Conservation (phyloP, 2,888 invertebrate species). For the Pyrochroa serraticornis region DNA sequence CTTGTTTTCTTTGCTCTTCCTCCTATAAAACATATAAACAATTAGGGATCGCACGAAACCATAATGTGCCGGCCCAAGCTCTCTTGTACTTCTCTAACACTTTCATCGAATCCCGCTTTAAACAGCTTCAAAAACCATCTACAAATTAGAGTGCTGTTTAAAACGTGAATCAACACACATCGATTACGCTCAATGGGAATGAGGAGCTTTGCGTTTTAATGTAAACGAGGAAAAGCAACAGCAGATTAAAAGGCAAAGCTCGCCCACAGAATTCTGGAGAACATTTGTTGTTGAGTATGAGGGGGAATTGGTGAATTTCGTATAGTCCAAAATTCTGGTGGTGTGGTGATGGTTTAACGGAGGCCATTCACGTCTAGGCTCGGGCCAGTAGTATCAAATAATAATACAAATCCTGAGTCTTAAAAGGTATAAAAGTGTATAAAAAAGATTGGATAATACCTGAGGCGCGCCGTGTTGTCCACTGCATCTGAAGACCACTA, state of each 20-base stretch:
- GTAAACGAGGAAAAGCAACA: no score
- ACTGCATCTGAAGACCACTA: constrained; percentile 44
- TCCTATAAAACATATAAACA: constrained; percentile 80
- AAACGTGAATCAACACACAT: no score
- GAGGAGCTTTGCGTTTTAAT: no score
- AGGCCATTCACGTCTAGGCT: constrained; percentile 40
- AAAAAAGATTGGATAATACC: constrained; percentile 67
- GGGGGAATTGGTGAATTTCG: not conserved
- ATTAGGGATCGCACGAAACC: constrained; percentile 55
- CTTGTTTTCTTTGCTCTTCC: constrained; percentile 94
- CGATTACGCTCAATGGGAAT: no score
- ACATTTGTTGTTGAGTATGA: no score
- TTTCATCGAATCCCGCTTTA: constrained; percentile 1
- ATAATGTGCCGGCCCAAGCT: constrained; percentile 48
- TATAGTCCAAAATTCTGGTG: constrained; percentile 4
- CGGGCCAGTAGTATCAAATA: constrained; percentile 42
- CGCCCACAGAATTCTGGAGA: not conserved
- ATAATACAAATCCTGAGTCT: constrained; percentile 48
- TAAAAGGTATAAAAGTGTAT: constrained; percentile 58
- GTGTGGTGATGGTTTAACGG: constrained; percentile 11
- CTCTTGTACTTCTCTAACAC: constrained; percentile 33
- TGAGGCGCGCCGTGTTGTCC: constrained; percentile 59
- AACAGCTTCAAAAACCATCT: not conserved
- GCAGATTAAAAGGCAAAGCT: no score
- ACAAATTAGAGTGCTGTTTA: no score